These are phyloP conservation scores for Gonatopus flavifemur DNA, from an alignment of 1,140 invertebrate species.

Conservation along the genomic window DNA sequence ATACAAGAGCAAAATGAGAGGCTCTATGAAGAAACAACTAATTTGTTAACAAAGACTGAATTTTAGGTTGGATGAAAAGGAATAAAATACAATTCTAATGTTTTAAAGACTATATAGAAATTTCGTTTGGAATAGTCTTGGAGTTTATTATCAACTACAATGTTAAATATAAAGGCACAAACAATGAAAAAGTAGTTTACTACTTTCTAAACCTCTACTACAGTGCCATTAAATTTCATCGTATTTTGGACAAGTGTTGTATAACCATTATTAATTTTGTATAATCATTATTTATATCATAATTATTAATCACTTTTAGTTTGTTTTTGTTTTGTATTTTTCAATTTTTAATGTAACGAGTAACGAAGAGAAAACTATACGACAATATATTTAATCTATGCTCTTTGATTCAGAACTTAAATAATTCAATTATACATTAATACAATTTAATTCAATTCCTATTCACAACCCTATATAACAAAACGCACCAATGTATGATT, in stretches of 20 bases:
- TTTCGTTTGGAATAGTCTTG: too few species aligned
- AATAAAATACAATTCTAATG: too few species aligned
- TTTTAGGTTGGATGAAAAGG: too few species aligned
- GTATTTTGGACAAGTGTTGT: slow-evolving; percentile 15
- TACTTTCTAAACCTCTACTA: slow-evolving; percentile 25
- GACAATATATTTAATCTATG: slow-evolving; percentile 24
- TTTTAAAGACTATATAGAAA: too few species aligned
- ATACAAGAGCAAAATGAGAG: too few species aligned
- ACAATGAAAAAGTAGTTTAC: slow-evolving; percentile 36
- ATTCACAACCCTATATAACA: slow-evolving; percentile 35
- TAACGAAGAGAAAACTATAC: too few species aligned
- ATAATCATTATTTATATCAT: slow-evolving; percentile 13
- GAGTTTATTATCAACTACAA: slow-evolving; percentile 32
- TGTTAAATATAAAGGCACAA: slow-evolving; percentile 45
- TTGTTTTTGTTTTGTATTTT: too few species aligned
- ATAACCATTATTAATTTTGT: slow-evolving; percentile 12
- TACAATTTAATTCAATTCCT: too few species aligned
- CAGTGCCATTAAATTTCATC: slow-evolving; percentile 17
- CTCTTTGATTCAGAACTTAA: slow-evolving; percentile 32
- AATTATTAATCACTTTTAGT: too few species aligned
- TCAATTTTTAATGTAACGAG: too few species aligned
- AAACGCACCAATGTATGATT: slow-evolving; percentile 19
- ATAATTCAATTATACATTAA: slow-evolving; percentile 25
- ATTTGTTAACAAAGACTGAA: too few species aligned
- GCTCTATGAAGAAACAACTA: too few species aligned